Base-by-base conservation (phyloP, 2,113 vertebrate species). In the Paramisgurnus dabryanus region DNA sequence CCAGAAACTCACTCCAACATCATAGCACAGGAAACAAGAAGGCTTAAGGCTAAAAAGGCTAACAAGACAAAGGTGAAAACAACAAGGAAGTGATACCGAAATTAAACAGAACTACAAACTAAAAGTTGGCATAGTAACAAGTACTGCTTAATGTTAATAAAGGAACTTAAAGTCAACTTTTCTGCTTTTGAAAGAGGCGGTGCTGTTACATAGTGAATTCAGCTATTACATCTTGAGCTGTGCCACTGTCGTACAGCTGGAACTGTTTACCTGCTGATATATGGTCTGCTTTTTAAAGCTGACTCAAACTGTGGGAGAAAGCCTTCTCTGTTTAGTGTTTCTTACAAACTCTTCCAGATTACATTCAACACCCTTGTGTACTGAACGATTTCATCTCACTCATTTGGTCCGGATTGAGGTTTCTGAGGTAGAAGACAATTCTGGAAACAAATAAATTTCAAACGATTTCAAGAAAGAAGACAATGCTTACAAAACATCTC, bases 301-400 rank as follows among this genome's bases (percentile, higher is more conserved):
- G 69, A 83, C 83, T 83, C 80, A 80, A 77, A 80, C 76, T 70
- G 68, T 57, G 65, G 50, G 73, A 91, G 87, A 90, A 88, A 88
- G 86, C 83, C 88, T 85, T 88, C 91, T 92, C 91, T 92, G 91
- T 91, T 87, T 88, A 74, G 58, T 83, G 69, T 70, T 82, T 27
- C 61, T 74, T 60, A 80, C 89, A 90, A 89, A 91, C 80, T 87
- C 72, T 89, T 71, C 87, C 88, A 91, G 89, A 77, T 89, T 92
- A 87, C 83, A 87, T 87, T 83, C 88, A 88, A 58, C 71, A 78
- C 65, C 66, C 63, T 22, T 73, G 57, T 55, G 68, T 55, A 67
- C 67, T 58, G 57, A 70, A 64, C 22, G 27, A 3, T 71, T 75
- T 72, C 74, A 49, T 9, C 17, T 67, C 64, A 27, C 67, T 68